Evolutionary conservation across 2,797 vertebrate genomes (phyloP).

Genomic region (Melanotaenia trifasciata): DNA sequence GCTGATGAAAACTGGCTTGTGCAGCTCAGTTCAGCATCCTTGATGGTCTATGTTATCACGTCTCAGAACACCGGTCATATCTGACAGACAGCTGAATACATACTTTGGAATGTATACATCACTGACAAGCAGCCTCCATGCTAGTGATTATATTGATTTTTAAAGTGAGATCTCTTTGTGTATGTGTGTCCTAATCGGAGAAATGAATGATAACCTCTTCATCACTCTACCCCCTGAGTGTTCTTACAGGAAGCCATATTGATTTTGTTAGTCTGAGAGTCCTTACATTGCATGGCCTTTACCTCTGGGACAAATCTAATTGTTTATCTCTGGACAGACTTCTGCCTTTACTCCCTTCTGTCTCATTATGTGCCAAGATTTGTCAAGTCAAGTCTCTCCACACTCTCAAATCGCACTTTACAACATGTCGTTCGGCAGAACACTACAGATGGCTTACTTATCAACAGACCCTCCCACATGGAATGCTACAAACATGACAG

Average conservation of each 20-base stretch:
- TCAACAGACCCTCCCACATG: slow-evolving; percentile 88
- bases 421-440: slow-evolving; percentile 86
- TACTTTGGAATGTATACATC: slow-evolving; percentile 60
- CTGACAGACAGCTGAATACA: slow-evolving; percentile 56
- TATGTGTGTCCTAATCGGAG: slow-evolving; percentile 80
- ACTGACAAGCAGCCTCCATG: slow-evolving; percentile 56
- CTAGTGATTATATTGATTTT: slow-evolving; percentile 74
- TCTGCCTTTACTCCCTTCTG: slow-evolving; percentile 88
- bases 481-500: slow-evolving; percentile 87
- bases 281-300: slow-evolving; percentile 85
- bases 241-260: slow-evolving; percentile 87
- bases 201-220: slow-evolving; percentile 86
- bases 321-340: slow-evolving; percentile 90
- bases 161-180: slow-evolving; percentile 65
- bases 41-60: slow-evolving; percentile 64
- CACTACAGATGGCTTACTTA: slow-evolving; percentile 90
- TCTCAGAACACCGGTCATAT: slow-evolving; percentile 54
- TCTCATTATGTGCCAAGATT: slow-evolving; percentile 90
- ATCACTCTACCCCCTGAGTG: slow-evolving; percentile 80
- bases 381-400: slow-evolving; percentile 89
- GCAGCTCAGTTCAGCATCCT: slow-evolving; percentile 65
- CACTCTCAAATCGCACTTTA: slow-evolving; percentile 86
- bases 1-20: slow-evolving; percentile 63
- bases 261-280: slow-evolving; percentile 86
- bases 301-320: slow-evolving; percentile 89